Conservation (phyloP, 2,797 vertebrate genomes). For the Fratercula arctica region DNA sequence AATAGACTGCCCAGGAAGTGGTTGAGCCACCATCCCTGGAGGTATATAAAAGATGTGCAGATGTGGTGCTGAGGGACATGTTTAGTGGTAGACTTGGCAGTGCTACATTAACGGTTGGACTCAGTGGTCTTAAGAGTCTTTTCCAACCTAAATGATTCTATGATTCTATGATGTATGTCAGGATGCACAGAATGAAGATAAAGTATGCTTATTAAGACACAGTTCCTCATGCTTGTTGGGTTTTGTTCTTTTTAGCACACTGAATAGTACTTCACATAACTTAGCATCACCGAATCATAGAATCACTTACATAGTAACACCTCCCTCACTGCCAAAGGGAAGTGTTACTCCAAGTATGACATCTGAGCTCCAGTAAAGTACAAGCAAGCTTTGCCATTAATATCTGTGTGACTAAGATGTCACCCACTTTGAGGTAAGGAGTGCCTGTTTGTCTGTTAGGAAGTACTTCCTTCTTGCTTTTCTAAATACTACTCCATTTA, state of each 20-base stretch:
- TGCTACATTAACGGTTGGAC: not conserved
- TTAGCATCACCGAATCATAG: not conserved
- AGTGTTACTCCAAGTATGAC: not conserved
- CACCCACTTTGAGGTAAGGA: not conserved
- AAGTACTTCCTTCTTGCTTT: not conserved
- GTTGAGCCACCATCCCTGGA: not conserved
- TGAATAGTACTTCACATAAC: not conserved
- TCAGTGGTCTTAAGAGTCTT: not conserved
- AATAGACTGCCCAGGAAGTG: not conserved
- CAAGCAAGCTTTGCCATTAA: not conserved
- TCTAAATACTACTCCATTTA: not conserved
- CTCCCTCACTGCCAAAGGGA: not conserved
- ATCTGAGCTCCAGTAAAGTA: not conserved
- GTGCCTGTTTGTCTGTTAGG: not conserved
- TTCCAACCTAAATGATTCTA: not conserved
- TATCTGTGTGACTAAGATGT: not conserved
- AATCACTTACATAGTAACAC: not conserved
- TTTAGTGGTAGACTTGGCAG: not conserved
- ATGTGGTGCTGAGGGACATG: too few species aligned
- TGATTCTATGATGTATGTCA: not conserved
- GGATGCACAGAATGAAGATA: not conserved
- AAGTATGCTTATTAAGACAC: not conserved
- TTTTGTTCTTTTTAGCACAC: accelerated
- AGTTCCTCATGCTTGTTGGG: not conserved
- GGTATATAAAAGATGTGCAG: not conserved